Evolutionary conservation across 2,888 invertebrate genomes (phyloP).

Genomic region (Amphipoea oculea): DNA sequence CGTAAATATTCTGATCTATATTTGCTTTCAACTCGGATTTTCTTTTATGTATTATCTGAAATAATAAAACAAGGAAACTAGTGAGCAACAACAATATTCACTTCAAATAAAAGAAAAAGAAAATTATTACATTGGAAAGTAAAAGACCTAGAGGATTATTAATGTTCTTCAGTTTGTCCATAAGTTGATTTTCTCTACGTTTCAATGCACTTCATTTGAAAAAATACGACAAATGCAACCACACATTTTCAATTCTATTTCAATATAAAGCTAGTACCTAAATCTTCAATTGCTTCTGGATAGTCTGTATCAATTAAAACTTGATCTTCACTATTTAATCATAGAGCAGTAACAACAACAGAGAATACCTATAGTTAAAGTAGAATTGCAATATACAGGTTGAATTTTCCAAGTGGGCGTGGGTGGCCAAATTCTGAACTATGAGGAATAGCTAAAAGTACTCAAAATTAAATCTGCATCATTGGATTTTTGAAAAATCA

Average conservation of each 20-base stretch:
- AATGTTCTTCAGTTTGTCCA: conserved; percentile 14
- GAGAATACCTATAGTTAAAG: neutral
- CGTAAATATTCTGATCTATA: neutral
- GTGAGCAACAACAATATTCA: neutral
- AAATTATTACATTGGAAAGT: too few species aligned
- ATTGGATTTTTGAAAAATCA: too few species aligned
- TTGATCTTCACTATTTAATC: conserved; percentile 25
- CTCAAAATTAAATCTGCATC: too few species aligned
- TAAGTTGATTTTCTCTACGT: conserved; percentile 11
- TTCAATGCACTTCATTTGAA: conserved; percentile 38
- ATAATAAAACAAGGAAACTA: neutral
- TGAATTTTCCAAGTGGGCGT: too few species aligned
- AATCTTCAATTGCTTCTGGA: conserved; percentile 1
- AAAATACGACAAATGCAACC: conserved; percentile 26
- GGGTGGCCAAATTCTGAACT: too few species aligned
- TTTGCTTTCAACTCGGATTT: conserved; percentile 23
- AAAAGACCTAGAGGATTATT: conserved; percentile 13
- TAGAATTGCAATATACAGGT: neutral
- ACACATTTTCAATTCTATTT: conserved; percentile 29
- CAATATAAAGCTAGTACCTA: conserved; percentile 21
- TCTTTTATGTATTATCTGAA: conserved; percentile 37
- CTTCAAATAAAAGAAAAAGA: neutral
- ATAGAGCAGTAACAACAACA: conserved; percentile 35
- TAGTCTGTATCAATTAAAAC: conserved; percentile 26
- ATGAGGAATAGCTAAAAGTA: too few species aligned